These are phyloP conservation scores for Campylomormyrus numenius DNA, from an alignment of 2,113 vertebrate genomes.

Conservation along the genomic window DNA sequence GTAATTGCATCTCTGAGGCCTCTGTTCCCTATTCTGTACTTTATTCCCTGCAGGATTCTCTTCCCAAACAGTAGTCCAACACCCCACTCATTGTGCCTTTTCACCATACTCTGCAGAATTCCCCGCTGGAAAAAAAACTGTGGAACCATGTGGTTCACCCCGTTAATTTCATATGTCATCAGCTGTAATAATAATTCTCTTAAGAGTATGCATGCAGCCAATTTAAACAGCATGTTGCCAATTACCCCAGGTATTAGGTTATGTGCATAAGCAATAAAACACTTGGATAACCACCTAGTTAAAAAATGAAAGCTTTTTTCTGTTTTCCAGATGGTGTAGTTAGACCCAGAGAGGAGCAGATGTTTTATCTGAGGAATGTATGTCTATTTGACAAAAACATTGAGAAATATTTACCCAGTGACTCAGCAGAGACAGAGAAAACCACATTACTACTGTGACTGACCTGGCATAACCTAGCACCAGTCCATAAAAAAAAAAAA, in stretches of 20 bases:
- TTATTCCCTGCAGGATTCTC: neutral
- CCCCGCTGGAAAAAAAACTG: neutral
- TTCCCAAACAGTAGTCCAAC: neutral
- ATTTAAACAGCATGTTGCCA: neutral
- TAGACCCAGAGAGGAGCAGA: neutral
- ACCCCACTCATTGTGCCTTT: neutral
- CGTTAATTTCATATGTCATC: neutral
- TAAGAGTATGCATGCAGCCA: neutral
- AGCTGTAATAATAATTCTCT: neutral
- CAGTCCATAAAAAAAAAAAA: neutral
- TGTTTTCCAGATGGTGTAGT: neutral
- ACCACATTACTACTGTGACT: neutral
- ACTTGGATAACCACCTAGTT: neutral
- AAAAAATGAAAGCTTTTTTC: neutral
- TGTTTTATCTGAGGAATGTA: neutral
- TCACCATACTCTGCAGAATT: neutral
- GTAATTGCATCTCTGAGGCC: neutral
- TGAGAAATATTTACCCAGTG: neutral
- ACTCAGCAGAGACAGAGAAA: neutral
- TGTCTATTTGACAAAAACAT: neutral
- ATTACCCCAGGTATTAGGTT: neutral
- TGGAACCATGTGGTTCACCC: neutral
- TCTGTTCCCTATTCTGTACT: neutral
- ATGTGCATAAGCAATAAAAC: neutral
- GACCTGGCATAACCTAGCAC: neutral